A percentile compares a stretch with the other conserved stretches of the same genome.
phyloP scores from a whole-genome alignment of 2,113 vertebrate species.

The Carassius gibelio region DNA sequence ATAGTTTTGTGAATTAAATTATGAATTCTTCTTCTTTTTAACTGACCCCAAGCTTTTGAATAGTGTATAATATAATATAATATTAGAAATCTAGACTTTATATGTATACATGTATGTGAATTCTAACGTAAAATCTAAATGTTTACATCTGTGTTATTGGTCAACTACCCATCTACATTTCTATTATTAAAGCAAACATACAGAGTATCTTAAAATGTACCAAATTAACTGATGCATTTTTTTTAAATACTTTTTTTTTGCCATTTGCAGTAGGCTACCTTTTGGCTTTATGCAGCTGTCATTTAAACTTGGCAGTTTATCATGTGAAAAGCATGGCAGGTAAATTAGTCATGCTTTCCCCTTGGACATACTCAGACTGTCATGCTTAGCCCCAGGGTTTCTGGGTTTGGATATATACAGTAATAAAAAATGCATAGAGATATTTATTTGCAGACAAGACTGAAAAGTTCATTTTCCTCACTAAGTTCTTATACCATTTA shows the following conservation, averaged over 20 bases:
- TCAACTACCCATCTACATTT: not conserved
- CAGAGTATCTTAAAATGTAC: too few relatives aligned
- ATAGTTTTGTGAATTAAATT: not conserved
- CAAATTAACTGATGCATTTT: not conserved
- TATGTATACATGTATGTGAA: not conserved
- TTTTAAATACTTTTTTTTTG: not conserved
- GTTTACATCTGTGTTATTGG: not conserved
- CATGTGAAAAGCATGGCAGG: slow-evolving; percentile 49
- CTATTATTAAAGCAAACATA: not conserved
- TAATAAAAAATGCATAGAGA: slow-evolving; percentile 8
- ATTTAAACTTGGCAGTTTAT: slow-evolving; percentile 57
- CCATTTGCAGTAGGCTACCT: not conserved
- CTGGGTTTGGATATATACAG: not conserved
- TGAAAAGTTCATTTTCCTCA: not conserved
- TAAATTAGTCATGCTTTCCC: slow-evolving; percentile 43
- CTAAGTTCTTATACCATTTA: not conserved
- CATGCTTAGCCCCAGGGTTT: not conserved
- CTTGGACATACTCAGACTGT: slow-evolving; percentile 4
- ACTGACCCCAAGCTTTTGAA: not conserved
- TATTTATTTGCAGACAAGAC: not conserved
- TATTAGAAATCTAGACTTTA: not conserved
- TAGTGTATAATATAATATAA: not conserved
- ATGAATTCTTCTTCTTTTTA: not conserved
- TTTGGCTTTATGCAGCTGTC: slow-evolving; percentile 15
- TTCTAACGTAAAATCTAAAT: not conserved